Evolutionary conservation across 2,888 invertebrate species (phyloP), one percentile per base, ranked within the genome.

Genomic region (Bibio marci): DNA sequence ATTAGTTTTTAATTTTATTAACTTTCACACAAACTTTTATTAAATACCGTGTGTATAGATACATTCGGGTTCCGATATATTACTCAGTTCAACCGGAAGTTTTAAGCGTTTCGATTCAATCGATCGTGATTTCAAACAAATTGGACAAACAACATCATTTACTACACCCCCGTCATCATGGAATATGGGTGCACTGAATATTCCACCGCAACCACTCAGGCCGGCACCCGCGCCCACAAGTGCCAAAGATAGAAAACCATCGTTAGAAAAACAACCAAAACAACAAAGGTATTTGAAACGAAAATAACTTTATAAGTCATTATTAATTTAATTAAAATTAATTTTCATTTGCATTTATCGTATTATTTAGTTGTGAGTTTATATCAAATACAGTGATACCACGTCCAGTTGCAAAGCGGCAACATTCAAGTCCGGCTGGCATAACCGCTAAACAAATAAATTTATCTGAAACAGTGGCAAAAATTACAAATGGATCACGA

Each of bases 41-140:
- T n/a, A n/a, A n/a, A n/a, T 30, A 4, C 39, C 40, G 11, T 14
- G 7, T 8, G 54, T 54, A 12, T 54, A 75, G 74, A 69, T 74
- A 27, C 69, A 71, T 48, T 73, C 73, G 2, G 73, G 75, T 43
- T 73, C 74, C 3, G 75, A 76, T 50, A 67, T 73, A 43, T 62
- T 70, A 43, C 57, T 74, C 39, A 71, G 71, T 49, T 65, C 67
- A 27, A 69, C 69, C 36, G 75, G 75, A 35, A 73, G 71, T 48
- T 76, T 75, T 53, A 71, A 73, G 48, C 64, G 73, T 30, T 76
- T 76, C 52, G 75, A 76, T 48, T 68, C 70, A 12, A 67, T 73
- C 27, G 73, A 74, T 49, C 63, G 66, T 42, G 73, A 71, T 50
- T 60, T 64, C 42, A 62, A 63, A 43, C 62, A 66, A 47, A 57